Conservation (phyloP, 2,888 invertebrate genomes). For the Machimus rusticus region DNA sequence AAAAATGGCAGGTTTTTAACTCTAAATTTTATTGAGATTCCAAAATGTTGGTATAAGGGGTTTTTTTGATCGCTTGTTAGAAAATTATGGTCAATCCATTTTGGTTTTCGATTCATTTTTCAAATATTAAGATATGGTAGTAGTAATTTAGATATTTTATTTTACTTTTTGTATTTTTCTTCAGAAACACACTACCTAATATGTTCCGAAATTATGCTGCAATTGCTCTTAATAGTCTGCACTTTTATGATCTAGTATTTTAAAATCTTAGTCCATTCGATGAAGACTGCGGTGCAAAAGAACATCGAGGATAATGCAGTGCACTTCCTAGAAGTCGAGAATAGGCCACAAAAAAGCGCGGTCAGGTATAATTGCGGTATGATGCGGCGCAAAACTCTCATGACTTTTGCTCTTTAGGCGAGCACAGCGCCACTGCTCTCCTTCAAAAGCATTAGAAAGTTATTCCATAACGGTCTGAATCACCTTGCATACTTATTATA, state of each 20-base stretch:
- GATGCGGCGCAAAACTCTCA: neutral
- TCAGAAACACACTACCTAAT: neutral
- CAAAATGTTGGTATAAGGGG: too few relatives aligned
- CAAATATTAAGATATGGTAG: neutral
- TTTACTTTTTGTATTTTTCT: neutral
- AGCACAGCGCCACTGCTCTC: neutral
- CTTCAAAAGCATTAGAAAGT: slow-evolving; percentile 22
- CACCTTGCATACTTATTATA: slow-evolving; percentile 23
- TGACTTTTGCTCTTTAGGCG: slow-evolving; percentile 20
- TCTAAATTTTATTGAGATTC: too few relatives aligned
- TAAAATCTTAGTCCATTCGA: neutral
- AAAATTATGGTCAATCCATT: too few relatives aligned
- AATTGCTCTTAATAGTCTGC: neutral
- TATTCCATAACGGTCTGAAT: slow-evolving; percentile 26
- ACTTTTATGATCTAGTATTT: neutral
- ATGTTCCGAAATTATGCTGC: neutral
- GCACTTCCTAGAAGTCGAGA: neutral
- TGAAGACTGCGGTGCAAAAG: neutral
- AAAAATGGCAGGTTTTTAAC: too few relatives aligned
- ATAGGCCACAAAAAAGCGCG: neutral
- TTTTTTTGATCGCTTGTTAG: neutral
- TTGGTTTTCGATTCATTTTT: too few relatives aligned
- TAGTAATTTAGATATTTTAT: neutral
- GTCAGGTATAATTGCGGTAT: neutral
- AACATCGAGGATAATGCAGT: neutral